phyloP scores from a whole-genome alignment of 2,113 vertebrate genomes.

The Odontophorus gujanensis region DNA sequence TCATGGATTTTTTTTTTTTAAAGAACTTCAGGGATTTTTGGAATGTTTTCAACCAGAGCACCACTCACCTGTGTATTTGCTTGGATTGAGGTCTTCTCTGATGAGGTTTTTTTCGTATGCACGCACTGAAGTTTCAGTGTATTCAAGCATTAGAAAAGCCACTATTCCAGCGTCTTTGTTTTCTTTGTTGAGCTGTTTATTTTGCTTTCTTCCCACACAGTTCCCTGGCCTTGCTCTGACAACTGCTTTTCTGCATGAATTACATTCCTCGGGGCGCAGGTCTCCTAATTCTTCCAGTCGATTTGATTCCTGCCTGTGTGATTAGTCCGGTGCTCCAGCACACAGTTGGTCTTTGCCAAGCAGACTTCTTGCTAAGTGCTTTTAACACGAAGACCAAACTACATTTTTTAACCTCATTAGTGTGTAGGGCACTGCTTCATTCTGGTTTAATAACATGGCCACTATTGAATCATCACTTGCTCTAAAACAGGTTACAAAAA shows the following conservation, averaged over 20 bases:
- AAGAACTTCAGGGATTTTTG: not conserved
- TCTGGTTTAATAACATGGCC: conserved; percentile 51
- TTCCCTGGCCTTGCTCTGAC: conserved; percentile 77
- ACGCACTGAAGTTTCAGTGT: conserved; percentile 76
- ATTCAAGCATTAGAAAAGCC: conserved; percentile 80
- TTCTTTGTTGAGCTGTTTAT: conserved; percentile 86
- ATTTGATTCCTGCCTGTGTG: conserved; percentile 80
- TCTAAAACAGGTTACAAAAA: conserved; percentile 57
- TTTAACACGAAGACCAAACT: conserved; percentile 73
- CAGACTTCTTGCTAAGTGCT: conserved; percentile 73
- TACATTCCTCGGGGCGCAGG: conserved; percentile 79
- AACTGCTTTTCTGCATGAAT: conserved; percentile 84
- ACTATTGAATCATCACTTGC: conserved; percentile 59
- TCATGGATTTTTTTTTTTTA: not conserved
- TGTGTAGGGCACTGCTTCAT: conserved; percentile 56
- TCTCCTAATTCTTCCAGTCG: conserved; percentile 81
- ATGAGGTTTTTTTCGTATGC: conserved; percentile 71
- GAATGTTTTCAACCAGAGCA: conserved; percentile 1
- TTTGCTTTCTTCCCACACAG: conserved; percentile 83
- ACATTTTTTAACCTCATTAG: conserved; percentile 78
- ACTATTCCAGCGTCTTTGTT: conserved; percentile 79
- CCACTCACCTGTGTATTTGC: conserved; percentile 59
- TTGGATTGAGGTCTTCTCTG: conserved; percentile 73
- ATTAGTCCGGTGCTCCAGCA: conserved; percentile 76
- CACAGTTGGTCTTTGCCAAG: conserved; percentile 70